Conservation (phyloP, 2,113 vertebrate species). For the Callionymus lyra region DNA sequence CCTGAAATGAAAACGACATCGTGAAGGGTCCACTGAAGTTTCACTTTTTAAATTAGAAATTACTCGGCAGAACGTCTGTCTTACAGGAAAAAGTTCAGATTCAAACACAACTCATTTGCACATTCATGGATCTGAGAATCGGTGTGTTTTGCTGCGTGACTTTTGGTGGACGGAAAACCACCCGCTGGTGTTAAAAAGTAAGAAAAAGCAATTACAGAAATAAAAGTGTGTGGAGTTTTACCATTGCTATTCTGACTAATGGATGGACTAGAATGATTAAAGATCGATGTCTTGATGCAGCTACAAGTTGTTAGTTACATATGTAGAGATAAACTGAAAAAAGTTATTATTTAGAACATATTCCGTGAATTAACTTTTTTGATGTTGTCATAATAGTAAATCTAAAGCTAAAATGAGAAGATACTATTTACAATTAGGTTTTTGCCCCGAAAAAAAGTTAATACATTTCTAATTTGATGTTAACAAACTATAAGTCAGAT, state of each 20-base stretch:
- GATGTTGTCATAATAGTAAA: no score
- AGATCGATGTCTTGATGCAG: no score
- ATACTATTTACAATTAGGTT: no score
- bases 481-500: no score
- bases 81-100: slow-evolving; percentile 61
- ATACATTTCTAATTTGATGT: no score
- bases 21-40: slow-evolving; percentile 51
- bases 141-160: slow-evolving; percentile 8
- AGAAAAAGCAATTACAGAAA: slow-evolving; percentile 47
- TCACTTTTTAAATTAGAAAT: slow-evolving; percentile 65
- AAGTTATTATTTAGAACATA: no score
- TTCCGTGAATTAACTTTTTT: no score
- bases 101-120: slow-evolving; percentile 56
- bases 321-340: no score
- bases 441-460: no score
- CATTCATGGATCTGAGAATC: slow-evolving; percentile 34
- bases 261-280: no score
- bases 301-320: no score
- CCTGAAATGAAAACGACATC: slow-evolving; percentile 62
- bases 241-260: slow-evolving; percentile 16
- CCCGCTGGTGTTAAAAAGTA: slow-evolving; percentile 29
- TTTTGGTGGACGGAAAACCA: slow-evolving; percentile 11
- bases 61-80: slow-evolving; percentile 51
- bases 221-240: slow-evolving; percentile 15
- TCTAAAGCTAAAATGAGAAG: no score